Evolutionary conservation across 2,888 invertebrate species (phyloP).

Genomic region (Phyto melanocephala): DNA sequence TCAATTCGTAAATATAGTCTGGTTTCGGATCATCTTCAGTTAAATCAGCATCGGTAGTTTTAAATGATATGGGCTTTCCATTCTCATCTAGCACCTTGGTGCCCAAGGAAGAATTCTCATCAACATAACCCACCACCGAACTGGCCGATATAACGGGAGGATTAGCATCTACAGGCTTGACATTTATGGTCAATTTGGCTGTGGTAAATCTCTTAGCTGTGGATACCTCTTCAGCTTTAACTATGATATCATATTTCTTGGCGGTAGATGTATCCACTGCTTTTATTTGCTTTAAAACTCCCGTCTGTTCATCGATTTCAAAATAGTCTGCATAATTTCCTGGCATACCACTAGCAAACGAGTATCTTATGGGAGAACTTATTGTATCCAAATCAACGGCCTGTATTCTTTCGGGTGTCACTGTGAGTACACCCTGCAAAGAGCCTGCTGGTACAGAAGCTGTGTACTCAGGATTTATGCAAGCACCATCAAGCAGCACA

Average conservation of each 20-base stretch:
- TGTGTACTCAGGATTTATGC: constrained; percentile 92
- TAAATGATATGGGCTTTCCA: constrained; percentile 85
- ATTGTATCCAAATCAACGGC: constrained; percentile 94
- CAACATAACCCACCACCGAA: constrained; percentile 87
- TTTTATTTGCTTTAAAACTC: constrained; percentile 88
- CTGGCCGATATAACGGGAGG: constrained; percentile 88
- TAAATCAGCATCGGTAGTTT: constrained; percentile 91
- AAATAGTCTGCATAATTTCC: constrained; percentile 89
- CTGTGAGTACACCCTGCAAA: constrained; percentile 89
- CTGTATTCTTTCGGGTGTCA: constrained; percentile 92
- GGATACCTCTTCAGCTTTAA: constrained; percentile 92
- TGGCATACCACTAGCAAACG: constrained; percentile 89
- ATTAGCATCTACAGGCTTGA: constrained; percentile 91
- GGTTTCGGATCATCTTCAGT: constrained; percentile 90
- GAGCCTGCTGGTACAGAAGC: constrained; percentile 88
- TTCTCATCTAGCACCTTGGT: constrained; percentile 86
- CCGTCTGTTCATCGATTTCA: constrained; percentile 88
- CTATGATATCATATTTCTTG: constrained; percentile 88
- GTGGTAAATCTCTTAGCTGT: constrained; percentile 89
- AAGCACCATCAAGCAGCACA: constrained; percentile 88
- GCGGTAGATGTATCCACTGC: constrained; percentile 89
- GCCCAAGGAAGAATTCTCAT: constrained; percentile 92
- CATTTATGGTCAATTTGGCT: constrained; percentile 89
- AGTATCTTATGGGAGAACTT: constrained; percentile 89
- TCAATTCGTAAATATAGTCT: constrained; percentile 89